These are phyloP conservation scores for Stegostoma tigrinum DNA, from an alignment of 2,113 vertebrate species.

Conservation along the genomic window DNA sequence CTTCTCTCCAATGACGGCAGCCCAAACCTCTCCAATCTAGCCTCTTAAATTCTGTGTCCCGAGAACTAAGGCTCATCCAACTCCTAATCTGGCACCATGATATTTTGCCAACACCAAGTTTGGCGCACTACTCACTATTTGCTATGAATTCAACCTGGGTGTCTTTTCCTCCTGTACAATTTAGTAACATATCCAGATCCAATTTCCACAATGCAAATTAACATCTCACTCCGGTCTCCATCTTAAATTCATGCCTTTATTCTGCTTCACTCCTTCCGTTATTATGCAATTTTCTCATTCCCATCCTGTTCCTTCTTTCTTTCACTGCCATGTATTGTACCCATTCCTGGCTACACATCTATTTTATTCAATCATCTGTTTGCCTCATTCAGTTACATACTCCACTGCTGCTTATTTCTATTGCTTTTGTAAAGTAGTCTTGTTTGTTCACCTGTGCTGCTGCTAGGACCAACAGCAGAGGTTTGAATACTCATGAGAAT, in stretches of 20 bases:
- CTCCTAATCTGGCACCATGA: not conserved
- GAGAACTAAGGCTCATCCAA: not conserved
- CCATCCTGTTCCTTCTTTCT: not conserved
- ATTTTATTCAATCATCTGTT: not conserved
- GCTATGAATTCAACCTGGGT: not conserved
- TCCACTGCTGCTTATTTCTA: not conserved
- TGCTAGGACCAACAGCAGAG: not conserved
- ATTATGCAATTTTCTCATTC: not conserved
- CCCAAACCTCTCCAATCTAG: too few species aligned
- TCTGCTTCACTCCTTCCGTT: not conserved
- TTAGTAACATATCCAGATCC: not conserved
- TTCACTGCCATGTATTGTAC: not conserved
- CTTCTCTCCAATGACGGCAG: too few species aligned
- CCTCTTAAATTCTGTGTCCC: too few species aligned
- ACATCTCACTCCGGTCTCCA: not conserved
- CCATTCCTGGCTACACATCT: not conserved
- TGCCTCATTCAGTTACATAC: not conserved
- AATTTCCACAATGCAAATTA: not conserved
- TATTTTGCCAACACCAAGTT: not conserved
- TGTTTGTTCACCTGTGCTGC: not conserved
- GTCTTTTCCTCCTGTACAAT: not conserved
- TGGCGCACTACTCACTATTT: not conserved
- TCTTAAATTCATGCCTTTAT: not conserved
- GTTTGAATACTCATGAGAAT: not conserved
- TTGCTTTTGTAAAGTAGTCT: not conserved